These are phyloP conservation scores for Kryptolebias ocellatus DNA, from an alignment of 2,797 vertebrate species.

Conservation along the genomic window DNA sequence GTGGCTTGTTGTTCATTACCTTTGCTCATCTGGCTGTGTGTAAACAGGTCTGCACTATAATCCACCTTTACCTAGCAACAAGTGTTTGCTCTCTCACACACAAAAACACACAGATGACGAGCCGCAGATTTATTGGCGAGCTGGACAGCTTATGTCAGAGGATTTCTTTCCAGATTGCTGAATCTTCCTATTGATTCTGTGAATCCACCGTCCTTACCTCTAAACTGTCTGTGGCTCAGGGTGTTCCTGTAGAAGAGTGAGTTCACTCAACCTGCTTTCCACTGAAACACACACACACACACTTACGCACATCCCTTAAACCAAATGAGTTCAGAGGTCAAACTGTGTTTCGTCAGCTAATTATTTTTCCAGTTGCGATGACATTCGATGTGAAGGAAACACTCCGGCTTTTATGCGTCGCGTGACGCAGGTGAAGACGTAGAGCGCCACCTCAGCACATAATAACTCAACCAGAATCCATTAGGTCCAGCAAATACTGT, in stretches of 20 bases:
- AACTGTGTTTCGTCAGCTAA: slow-evolving; percentile 44
- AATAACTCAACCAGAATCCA: slow-evolving; percentile 33
- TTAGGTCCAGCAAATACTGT: slow-evolving; percentile 26
- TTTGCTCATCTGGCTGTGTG: slow-evolving; percentile 57
- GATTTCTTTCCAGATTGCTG: slow-evolving; percentile 16
- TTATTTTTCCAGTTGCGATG: slow-evolving; percentile 54
- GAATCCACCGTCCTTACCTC: slow-evolving; percentile 16
- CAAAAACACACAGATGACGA: slow-evolving; percentile 28
- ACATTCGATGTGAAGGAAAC: not conserved
- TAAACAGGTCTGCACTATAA: slow-evolving; percentile 72
- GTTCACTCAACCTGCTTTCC: slow-evolving; percentile 15
- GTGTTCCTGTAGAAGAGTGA: slow-evolving; percentile 1
- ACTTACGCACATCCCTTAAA: slow-evolving; percentile 3
- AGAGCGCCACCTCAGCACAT: slow-evolving; percentile 19
- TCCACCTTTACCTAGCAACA: slow-evolving; percentile 80
- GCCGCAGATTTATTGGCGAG: slow-evolving; percentile 4
- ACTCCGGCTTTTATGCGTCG: slow-evolving; percentile 27
- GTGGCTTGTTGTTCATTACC: slow-evolving; percentile 30
- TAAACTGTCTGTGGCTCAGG: not conserved
- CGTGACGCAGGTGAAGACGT: slow-evolving; percentile 55
- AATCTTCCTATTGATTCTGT: slow-evolving; percentile 26
- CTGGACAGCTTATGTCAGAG: slow-evolving; percentile 7
- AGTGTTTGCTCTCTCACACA: slow-evolving; percentile 70
- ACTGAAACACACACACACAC: slow-evolving; percentile 12
- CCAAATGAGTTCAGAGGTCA: slow-evolving; percentile 52